phyloP scores from a whole-genome alignment of 2,888 invertebrate species.

The Athripsodes cinereus region DNA sequence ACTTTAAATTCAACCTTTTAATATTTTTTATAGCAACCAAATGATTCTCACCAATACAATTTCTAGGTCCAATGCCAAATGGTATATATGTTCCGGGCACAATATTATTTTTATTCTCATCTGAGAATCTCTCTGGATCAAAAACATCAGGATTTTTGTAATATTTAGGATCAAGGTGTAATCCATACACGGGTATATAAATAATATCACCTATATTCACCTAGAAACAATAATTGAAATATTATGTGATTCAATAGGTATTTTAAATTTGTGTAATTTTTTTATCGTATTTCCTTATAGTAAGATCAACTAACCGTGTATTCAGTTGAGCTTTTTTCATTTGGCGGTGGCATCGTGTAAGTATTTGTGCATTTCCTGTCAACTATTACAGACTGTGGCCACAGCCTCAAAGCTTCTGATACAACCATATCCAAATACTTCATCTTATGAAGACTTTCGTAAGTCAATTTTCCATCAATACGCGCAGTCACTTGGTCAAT shows the following conservation, averaged over 20 bases:
- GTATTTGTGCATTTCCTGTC: constrained; percentile 48
- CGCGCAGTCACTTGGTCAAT: constrained; percentile 28
- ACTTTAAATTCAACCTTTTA: too few relatives aligned
- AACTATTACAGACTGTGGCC: constrained; percentile 39
- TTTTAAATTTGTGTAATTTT: too few relatives aligned
- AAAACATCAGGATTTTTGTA: constrained; percentile 16
- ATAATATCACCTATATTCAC: background rate
- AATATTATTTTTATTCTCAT: constrained; percentile 15
- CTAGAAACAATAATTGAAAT: too few relatives aligned
- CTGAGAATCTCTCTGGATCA: constrained; percentile 19
- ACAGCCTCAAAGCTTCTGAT: constrained; percentile 41
- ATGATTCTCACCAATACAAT: background rate
- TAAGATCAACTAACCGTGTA: background rate
- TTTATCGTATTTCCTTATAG: too few relatives aligned
- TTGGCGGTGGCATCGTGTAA: constrained; percentile 33
- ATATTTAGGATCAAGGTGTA: constrained; percentile 20
- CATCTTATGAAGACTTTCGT: constrained; percentile 41
- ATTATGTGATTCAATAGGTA: too few relatives aligned
- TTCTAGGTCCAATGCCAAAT: background rate
- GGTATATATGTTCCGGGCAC: constrained; percentile 10
- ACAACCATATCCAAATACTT: constrained; percentile 44
- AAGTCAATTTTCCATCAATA: constrained; percentile 34
- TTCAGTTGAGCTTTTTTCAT: background rate
- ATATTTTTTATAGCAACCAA: too few relatives aligned
- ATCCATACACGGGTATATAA: constrained; percentile 9